Evolutionary conservation across 2,113 vertebrate species (phyloP).

Genomic region (Nesogale talazaci): DNA sequence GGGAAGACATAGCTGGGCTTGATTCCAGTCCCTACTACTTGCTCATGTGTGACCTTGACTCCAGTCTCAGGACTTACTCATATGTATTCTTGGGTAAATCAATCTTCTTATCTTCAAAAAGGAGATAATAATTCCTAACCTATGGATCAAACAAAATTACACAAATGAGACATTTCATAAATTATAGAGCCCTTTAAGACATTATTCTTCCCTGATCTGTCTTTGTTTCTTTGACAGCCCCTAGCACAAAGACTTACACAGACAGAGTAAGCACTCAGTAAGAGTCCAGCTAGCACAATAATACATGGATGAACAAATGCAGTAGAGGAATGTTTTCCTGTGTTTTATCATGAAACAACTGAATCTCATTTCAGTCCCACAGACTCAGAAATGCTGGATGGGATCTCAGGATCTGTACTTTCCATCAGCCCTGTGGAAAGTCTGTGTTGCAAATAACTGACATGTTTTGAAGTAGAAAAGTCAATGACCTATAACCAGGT

Average conservation of each 20-base stretch:
- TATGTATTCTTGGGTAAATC: background rate
- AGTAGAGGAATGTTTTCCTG: background rate
- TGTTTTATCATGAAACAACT: background rate
- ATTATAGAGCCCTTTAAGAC: background rate
- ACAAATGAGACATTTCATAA: background rate
- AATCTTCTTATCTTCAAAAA: background rate
- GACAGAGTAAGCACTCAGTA: background rate
- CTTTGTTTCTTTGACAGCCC: constrained; percentile 27
- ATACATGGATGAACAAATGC: background rate
- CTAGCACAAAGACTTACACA: background rate
- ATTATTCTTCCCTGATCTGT: constrained; percentile 28
- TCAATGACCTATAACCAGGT: rapidly evolving
- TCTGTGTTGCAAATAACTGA: background rate
- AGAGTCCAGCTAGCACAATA: background rate
- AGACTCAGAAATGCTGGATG: background rate
- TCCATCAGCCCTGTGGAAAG: too few species aligned
- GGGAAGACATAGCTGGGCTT: background rate
- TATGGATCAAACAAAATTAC: background rate
- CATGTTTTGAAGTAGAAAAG: background rate
- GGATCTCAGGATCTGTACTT: too few species aligned
- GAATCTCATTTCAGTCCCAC: background rate
- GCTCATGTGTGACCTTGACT: background rate
- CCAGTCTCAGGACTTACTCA: background rate
- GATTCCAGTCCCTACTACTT: background rate
- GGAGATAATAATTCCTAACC: constrained; percentile 32